These are phyloP conservation scores for Sternarchorhynchus goeldii DNA, from an alignment of 2,797 vertebrate genomes.

Conservation along the genomic window DNA sequence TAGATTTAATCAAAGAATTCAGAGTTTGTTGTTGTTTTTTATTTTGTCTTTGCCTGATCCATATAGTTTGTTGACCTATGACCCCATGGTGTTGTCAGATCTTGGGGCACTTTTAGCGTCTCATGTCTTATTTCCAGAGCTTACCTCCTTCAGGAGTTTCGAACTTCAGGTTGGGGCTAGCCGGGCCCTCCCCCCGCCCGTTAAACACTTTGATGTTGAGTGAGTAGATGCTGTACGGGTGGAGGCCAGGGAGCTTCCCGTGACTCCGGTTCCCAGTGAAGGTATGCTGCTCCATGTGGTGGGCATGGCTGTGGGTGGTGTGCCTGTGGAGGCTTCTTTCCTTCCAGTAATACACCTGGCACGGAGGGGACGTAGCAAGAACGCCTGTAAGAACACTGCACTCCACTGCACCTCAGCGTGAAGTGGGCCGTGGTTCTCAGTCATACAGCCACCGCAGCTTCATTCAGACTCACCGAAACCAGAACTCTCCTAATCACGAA, in stretches of 20 bases:
- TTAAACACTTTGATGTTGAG: conserved; percentile 88
- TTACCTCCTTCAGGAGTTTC: conserved; percentile 93
- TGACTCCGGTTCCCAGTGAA: conserved; percentile 88
- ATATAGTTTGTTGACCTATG: not conserved
- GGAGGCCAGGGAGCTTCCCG: conserved; percentile 86
- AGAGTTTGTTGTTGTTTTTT: not conserved
- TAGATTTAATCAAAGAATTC: not conserved
- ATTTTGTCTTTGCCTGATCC: not conserved
- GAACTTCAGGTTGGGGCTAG: conserved; percentile 80
- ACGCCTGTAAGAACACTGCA: too few relatives aligned
- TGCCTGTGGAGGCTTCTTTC: conserved; percentile 81
- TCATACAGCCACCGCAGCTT: not conserved
- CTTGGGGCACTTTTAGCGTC: not conserved
- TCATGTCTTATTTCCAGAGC: conserved; percentile 30
- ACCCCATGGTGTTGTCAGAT: not conserved
- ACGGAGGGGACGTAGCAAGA: not conserved
- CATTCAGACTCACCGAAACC: not conserved
- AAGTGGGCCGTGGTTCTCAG: not conserved
- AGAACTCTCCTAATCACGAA: not conserved
- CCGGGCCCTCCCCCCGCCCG: conserved; percentile 89
- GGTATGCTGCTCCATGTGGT: conserved; percentile 84
- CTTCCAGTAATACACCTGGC: conserved; percentile 93
- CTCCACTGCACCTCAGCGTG: too few relatives aligned
- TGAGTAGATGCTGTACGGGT: conserved; percentile 86
- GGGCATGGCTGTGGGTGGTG: conserved; percentile 64